Evolutionary conservation across 2,888 invertebrate genomes (phyloP).

Genomic region (Dorcus parallelipipedus): DNA sequence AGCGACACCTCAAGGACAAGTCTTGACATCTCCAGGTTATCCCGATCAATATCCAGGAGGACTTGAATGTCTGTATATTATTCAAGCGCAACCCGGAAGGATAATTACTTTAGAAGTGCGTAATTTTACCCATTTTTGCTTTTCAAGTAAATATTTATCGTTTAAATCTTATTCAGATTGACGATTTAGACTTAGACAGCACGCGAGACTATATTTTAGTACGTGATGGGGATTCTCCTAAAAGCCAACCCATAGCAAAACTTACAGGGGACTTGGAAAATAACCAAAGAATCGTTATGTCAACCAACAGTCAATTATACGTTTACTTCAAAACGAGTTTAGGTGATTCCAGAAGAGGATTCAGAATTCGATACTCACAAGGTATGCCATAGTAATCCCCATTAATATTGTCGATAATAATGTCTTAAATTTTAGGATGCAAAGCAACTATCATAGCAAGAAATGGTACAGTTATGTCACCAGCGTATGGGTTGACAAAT

Average conservation of each 20-base stretch:
- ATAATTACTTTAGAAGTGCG: slow-evolving; percentile 83
- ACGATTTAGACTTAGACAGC: slow-evolving; percentile 79
- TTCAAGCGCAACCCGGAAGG: slow-evolving; percentile 85
- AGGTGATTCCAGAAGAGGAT: slow-evolving; percentile 86
- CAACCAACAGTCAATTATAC: slow-evolving; percentile 84
- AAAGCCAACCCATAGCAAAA: slow-evolving; percentile 77
- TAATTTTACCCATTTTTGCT: not conserved
- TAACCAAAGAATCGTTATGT: slow-evolving; percentile 80
- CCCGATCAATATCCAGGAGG: slow-evolving; percentile 93
- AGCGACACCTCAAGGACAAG: slow-evolving; percentile 85
- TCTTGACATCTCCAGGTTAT: slow-evolving; percentile 86
- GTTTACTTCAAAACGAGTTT: slow-evolving; percentile 89
- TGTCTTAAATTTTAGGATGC: slow-evolving; percentile 61
- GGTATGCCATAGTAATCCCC: slow-evolving; percentile 44
- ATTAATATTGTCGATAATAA: not conserved
- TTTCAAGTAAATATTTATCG: not conserved
- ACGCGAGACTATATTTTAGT: slow-evolving; percentile 84
- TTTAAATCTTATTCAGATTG: slow-evolving; percentile 53
- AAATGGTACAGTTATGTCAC: slow-evolving; percentile 85
- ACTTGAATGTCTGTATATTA: slow-evolving; percentile 90
- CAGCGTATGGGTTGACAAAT: slow-evolving; percentile 78
- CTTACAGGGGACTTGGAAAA: slow-evolving; percentile 76
- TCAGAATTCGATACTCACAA: slow-evolving; percentile 80
- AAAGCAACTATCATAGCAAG: slow-evolving; percentile 78
- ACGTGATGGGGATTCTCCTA: slow-evolving; percentile 86